These are phyloP conservation scores for Alethe castanea DNA, from an alignment of 2,113 vertebrate genomes.

Conservation along the genomic window DNA sequence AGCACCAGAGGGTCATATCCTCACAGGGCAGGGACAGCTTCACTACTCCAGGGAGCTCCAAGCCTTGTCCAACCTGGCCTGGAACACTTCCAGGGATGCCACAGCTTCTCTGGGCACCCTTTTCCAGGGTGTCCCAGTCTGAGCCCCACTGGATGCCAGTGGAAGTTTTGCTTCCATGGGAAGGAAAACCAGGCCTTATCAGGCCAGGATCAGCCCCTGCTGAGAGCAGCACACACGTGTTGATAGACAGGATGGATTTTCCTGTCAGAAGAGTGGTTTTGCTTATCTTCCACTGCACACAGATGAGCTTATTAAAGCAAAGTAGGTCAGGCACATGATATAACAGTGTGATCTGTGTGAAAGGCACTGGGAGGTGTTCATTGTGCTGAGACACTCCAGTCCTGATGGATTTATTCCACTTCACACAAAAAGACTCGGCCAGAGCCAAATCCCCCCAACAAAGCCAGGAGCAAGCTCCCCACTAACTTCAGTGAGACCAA, in stretches of 20 bases:
- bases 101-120: not conserved
- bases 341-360: not conserved
- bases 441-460: not conserved
- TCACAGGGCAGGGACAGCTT: not conserved
- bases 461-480: not conserved
- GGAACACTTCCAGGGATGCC: not conserved
- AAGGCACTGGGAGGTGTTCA: slow-evolving; percentile 18
- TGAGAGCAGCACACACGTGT: not conserved
- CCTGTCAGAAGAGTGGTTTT: not conserved
- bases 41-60: not conserved
- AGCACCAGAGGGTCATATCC: no score
- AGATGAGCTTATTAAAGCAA: slow-evolving; percentile 48
- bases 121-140: not conserved
- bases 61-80: rapidly evolving
- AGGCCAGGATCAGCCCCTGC: not conserved
- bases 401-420: not conserved
- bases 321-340: slow-evolving; percentile 26
- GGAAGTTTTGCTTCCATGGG: not conserved
- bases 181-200: not conserved
- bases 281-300: slow-evolving; percentile 32
- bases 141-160: not conserved
- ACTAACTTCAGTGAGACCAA: not conserved
- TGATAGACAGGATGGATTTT: not conserved
- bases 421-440: not conserved
- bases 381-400: not conserved